Evolutionary conservation across 2,888 invertebrate species (phyloP).

Genomic region (Coleophora flavipennella): DNA sequence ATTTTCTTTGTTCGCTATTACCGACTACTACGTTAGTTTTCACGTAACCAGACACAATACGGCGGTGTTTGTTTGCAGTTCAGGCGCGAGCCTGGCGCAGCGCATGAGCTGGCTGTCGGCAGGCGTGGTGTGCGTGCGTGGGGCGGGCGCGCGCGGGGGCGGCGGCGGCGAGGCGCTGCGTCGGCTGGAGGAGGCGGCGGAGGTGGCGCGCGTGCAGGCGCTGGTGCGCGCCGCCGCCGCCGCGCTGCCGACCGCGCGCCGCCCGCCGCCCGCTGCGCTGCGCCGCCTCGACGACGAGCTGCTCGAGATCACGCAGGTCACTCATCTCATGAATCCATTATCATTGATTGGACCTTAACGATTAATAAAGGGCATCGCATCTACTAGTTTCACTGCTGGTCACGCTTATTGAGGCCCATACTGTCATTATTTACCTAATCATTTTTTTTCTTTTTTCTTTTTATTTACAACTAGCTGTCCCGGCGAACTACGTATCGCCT

Average conservation of each 20-base stretch:
- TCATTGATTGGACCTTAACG: too few relatives aligned
- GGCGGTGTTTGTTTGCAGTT: conserved; percentile 54
- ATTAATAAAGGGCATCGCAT: too few relatives aligned
- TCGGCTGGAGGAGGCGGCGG: conserved; percentile 93
- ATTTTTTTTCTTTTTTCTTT: too few relatives aligned
- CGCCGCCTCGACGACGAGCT: conserved; percentile 84
- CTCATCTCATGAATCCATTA: too few relatives aligned
- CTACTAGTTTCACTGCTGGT: too few relatives aligned
- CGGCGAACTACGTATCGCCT: too few relatives aligned
- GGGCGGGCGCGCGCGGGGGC: conserved; percentile 77
- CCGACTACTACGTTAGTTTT: too few relatives aligned
- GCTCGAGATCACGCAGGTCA: conserved; percentile 88
- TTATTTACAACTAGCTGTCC: too few relatives aligned
- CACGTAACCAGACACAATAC: too few relatives aligned
- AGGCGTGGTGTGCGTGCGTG: conserved; percentile 96
- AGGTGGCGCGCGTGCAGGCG: conserved; percentile 90
- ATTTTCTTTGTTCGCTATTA: too few relatives aligned
- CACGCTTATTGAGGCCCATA: too few relatives aligned
- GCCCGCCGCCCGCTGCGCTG: conserved; percentile 77
- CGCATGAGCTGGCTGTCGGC: conserved; percentile 93
- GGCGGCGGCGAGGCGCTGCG: conserved; percentile 79
- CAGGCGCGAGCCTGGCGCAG: conserved; percentile 81
- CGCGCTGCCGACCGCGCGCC: conserved; percentile 62
- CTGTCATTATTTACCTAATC: too few relatives aligned
- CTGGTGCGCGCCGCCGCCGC: conserved; percentile 67